Evolutionary conservation across 1,140 invertebrate species (phyloP).

Genomic region (Cydia pomonella): DNA sequence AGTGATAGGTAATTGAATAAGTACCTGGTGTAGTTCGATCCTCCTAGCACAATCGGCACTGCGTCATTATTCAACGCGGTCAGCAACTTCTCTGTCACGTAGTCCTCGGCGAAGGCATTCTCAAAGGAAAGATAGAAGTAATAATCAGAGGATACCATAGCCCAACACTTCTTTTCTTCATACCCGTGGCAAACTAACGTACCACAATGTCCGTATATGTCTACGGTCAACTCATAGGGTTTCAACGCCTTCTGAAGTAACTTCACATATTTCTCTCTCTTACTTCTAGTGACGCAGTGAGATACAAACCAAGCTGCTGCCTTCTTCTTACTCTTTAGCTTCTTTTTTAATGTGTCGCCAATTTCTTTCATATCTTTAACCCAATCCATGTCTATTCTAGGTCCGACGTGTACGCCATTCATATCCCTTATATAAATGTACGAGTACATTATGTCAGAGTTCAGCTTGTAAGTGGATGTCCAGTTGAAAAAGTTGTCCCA

Average conservation of each 20-base stretch:
- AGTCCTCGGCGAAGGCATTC: constrained; percentile 83
- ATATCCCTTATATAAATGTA: constrained; percentile 51
- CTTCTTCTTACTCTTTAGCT: constrained; percentile 46
- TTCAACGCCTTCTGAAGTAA: constrained; percentile 82
- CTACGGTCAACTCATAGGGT: constrained; percentile 72
- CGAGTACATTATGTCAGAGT: constrained; percentile 82
- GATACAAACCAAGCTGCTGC: constrained; percentile 85
- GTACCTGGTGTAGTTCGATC: constrained; percentile 66
- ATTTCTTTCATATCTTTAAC: constrained; percentile 19
- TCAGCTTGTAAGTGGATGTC: constrained; percentile 82
- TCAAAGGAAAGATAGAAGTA: constrained; percentile 87
- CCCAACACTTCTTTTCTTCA: constrained; percentile 61
- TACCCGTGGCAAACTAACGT: constrained; percentile 51
- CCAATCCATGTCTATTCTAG: constrained; percentile 34
- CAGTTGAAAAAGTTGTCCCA: constrained; percentile 77
- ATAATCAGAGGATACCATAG: constrained; percentile 78
- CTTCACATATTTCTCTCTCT: constrained; percentile 81
- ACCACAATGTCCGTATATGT: constrained; percentile 86
- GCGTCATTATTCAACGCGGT: constrained; percentile 73
- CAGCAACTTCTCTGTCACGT: constrained; percentile 85
- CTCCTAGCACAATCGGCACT: constrained; percentile 81
- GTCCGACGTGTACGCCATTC: constrained; percentile 44
- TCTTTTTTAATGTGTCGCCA: neutral
- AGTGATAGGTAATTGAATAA: too few relatives aligned
- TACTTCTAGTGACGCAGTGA: constrained; percentile 82